phyloP scores from a whole-genome alignment of 1,140 invertebrate species.

The Drosophila malerkotliana region DNA sequence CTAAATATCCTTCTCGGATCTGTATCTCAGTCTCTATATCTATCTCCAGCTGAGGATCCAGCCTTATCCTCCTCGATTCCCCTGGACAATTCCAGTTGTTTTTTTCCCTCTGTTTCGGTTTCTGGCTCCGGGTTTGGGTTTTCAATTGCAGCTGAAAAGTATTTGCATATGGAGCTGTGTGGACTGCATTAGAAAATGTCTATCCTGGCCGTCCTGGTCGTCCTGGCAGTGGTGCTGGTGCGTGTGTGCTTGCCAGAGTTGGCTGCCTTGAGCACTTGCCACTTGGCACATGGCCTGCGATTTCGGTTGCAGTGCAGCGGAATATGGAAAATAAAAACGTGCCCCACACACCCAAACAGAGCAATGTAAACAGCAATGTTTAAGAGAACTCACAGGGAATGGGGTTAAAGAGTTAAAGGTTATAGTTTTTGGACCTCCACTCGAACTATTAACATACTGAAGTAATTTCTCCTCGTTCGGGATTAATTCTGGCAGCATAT shows the following conservation, averaged over 20 bases:
- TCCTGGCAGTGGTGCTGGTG: constrained; percentile 2
- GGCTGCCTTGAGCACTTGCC: constrained; percentile 53
- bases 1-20: too few species aligned
- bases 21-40: too few species aligned
- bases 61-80: background rate
- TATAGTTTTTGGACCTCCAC: background rate
- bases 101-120: constrained; percentile 32
- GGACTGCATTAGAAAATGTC: constrained; percentile 48
- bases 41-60: background rate
- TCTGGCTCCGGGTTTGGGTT: constrained; percentile 20
- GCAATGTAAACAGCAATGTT: constrained; percentile 2
- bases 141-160: constrained; percentile 70
- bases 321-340: constrained; percentile 60
- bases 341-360: constrained; percentile 17
- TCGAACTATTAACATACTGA: background rate
- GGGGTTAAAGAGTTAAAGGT: background rate
- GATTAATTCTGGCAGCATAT: background rate
- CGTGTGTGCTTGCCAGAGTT: constrained; percentile 13
- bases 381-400: background rate
- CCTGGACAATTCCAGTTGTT: background rate
- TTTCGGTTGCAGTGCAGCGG: constrained; percentile 50
- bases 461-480: background rate
- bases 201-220: constrained; percentile 1
- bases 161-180: constrained; percentile 69
- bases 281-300: constrained; percentile 49